Conservation (phyloP, 1,140 invertebrate species). For the Batillaria attramentaria region DNA sequence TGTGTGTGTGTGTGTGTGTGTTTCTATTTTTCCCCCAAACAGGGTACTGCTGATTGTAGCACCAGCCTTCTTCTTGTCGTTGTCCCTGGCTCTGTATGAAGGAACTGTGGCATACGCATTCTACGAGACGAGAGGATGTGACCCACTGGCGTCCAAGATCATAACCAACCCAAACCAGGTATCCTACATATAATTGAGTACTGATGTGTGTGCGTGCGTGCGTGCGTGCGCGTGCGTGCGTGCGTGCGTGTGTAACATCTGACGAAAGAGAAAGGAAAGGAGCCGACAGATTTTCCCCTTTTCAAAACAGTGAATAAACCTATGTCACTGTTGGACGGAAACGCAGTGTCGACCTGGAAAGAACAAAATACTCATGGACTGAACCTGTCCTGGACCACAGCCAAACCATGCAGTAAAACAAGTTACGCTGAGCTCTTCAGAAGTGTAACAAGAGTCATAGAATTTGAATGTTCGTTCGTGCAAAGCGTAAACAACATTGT, state of each 20-base stretch:
- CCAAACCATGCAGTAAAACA: too few relatives aligned
- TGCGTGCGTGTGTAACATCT: background rate
- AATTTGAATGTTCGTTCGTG: too few relatives aligned
- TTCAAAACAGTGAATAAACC: too few relatives aligned
- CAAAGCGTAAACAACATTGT: too few relatives aligned
- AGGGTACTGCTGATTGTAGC: background rate
- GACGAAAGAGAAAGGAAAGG: too few relatives aligned
- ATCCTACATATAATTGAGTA: slow-evolving; percentile 41
- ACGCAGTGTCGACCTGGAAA: too few relatives aligned
- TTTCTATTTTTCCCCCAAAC: background rate
- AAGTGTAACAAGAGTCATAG: too few relatives aligned
- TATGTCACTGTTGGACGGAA: too few relatives aligned
- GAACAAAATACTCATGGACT: too few relatives aligned
- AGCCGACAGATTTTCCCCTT: too few relatives aligned
- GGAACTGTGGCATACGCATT: slow-evolving; percentile 79
- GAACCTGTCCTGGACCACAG: too few relatives aligned
- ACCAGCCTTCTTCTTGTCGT: background rate
- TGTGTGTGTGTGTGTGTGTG: slow-evolving; percentile 16
- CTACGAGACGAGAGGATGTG: slow-evolving; percentile 62
- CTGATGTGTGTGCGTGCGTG: background rate
- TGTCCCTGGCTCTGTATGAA: slow-evolving; percentile 40
- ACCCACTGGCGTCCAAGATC: slow-evolving; percentile 63
- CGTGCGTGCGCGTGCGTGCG: background rate
- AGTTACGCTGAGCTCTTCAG: too few relatives aligned
- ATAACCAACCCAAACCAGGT: slow-evolving; percentile 74